Percentiles rank a stretch among this genome's conserved stretches.
phyloP scores from a whole-genome alignment of 2,797 vertebrate species.

The Chaunax sp. region DNA sequence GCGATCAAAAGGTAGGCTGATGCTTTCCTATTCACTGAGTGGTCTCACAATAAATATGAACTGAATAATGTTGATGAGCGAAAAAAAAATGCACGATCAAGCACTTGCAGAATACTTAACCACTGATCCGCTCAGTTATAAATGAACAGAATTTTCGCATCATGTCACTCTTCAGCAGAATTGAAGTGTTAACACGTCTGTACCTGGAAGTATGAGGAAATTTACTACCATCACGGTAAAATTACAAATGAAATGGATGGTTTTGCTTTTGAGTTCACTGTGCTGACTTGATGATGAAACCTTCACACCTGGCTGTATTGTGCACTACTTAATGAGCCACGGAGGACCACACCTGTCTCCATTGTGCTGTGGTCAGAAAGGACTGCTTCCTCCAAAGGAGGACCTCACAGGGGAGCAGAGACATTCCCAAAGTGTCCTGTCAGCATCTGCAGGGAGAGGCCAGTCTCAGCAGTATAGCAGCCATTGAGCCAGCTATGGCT shows the following conservation, averaged over 20 bases:
- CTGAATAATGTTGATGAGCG: conserved; percentile 1
- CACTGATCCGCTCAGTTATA: too few relatives aligned
- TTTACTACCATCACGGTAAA: background rate
- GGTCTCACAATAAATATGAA: conserved; percentile 12
- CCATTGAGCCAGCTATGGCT: conserved; percentile 52
- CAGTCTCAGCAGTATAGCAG: conserved; percentile 28
- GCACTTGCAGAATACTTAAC: conserved; percentile 25
- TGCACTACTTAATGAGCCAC: conserved; percentile 27
- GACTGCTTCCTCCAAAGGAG: conserved; percentile 28
- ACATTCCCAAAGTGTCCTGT: conserved; percentile 64
- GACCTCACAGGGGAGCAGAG: conserved; percentile 38
- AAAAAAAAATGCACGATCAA: conserved; percentile 10
- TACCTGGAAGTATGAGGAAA: conserved; percentile 8
- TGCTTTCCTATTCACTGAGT: conserved; percentile 6
- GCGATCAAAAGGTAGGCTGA: conserved; percentile 51
- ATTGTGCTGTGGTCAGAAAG: conserved; percentile 23
- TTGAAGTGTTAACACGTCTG: conserved; percentile 23
- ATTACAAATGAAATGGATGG: conserved; percentile 1
- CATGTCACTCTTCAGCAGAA: background rate
- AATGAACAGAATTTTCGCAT: too few relatives aligned
- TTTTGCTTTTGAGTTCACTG: conserved; percentile 19
- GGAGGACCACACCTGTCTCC: conserved; percentile 53
- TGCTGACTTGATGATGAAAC: conserved; percentile 27
- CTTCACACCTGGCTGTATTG: conserved; percentile 26
- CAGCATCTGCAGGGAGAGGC: conserved; percentile 70